phyloP scores from a whole-genome alignment of 2,113 vertebrate species.

The Meles meles region DNA sequence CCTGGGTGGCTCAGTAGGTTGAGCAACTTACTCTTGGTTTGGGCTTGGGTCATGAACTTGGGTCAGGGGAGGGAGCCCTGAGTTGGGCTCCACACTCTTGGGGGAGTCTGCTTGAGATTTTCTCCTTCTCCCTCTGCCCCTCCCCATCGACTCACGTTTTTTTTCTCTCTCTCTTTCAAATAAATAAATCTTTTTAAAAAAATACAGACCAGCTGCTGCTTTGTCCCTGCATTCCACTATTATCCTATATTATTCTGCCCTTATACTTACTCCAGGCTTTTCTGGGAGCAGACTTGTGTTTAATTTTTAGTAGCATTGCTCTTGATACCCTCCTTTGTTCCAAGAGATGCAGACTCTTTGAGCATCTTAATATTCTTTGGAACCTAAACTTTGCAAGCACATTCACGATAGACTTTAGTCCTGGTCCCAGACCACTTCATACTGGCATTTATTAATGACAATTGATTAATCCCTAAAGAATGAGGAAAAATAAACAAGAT shows the following conservation, averaged over 20 bases:
- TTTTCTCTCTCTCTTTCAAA: no score
- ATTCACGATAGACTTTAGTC: neutral
- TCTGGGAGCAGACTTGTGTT: neutral
- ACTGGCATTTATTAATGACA: slow-evolving; percentile 4
- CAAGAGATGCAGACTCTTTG: neutral
- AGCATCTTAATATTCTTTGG: neutral
- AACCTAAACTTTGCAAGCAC: neutral
- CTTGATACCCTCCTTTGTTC: neutral
- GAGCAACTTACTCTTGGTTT: neutral
- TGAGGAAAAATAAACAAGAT: neutral
- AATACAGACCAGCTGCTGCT: neutral
- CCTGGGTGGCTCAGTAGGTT: neutral
- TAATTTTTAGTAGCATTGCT: neutral
- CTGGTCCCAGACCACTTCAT: neutral
- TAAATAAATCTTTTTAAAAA: no score
- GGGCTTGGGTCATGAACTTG: neutral
- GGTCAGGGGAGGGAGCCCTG: neutral
- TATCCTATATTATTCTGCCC: neutral
- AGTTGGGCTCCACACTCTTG: neutral
- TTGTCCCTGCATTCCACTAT: neutral
- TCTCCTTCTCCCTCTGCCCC: neutral
- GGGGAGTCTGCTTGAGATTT: neutral
- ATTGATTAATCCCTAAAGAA: slow-evolving; percentile 18
- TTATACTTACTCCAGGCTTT: neutral
- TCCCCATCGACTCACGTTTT: no score